Base-by-base conservation (phyloP, 2,888 invertebrate species). In the Polymixis lichenea region DNA sequence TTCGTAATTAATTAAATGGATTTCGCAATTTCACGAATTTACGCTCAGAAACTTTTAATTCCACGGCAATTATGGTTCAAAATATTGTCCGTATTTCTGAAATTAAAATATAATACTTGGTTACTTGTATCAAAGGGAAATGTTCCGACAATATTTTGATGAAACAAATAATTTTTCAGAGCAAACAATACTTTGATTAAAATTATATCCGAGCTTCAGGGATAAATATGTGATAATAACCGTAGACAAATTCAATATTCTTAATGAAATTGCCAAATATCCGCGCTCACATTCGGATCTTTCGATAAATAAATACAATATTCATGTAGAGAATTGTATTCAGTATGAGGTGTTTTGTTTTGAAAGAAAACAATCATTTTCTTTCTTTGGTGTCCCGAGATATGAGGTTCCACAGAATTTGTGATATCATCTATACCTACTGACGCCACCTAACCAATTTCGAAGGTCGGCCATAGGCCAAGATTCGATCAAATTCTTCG, bases 181-280 rank as follows among this genome's bases (percentile, higher is more conserved):
- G 5, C 38, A 38, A 64, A 51, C 43, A 60, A 60, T 25, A 22
- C 38, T 49, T 49, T 19, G 22, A 65, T 49, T 65, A 38, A 25
- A 38, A 38, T 49, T 55, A 49, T 56, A 19, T n/a, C 0, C 8
- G 28, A 32, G 15, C 19, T 66, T 49, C 7, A 28, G 2, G 56
- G 0, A 38, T n/a, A 38, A 38, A 43, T 49, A 17, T 64, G 32
- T 55, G 25, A 38, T 7, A 28, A 51, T 9, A 25, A 11, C 32
- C 28, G 17, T 43, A 11, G 49, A 13, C 17, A 46, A 53, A 55
- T 25, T 32, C 58, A 60, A 32, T 53, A 66, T 53, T 19, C 13
- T 53, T 58, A 53, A 28, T 75, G 19, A n/a, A 75, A 75, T 58
- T 68, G 11, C 22, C n/a, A 55, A 62, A 32, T 62, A 22, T 7